These are phyloP conservation scores for Holothuria scabra DNA, from an alignment of 53 echinoderm and acorn worm genomes.

Conservation along the genomic window DNA sequence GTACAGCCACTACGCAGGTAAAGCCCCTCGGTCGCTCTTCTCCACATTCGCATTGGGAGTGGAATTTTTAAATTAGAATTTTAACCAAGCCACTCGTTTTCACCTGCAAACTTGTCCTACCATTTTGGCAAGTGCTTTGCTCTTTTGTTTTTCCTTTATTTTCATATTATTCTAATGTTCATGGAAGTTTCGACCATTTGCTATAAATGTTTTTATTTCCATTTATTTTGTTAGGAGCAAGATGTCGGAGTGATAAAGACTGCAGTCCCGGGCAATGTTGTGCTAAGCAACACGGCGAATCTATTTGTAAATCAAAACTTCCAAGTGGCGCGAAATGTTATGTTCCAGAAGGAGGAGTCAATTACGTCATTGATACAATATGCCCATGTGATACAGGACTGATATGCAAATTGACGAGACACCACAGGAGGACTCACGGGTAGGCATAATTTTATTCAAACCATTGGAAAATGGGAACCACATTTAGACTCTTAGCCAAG, in stretches of 20 bases:
- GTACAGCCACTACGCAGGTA: too few relatives aligned
- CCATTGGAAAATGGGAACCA: too few relatives aligned
- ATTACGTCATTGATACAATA: conserved; percentile 93
- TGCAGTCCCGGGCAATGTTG: conserved; percentile 83
- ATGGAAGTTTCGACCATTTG: not conserved
- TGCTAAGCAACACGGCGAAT: conserved; percentile 96
- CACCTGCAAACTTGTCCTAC: too few relatives aligned
- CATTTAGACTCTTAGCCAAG: too few relatives aligned
- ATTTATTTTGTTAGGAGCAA: conserved; percentile 70
- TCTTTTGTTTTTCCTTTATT: too few relatives aligned
- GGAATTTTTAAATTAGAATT: too few relatives aligned
- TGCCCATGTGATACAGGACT: conserved; percentile 93
- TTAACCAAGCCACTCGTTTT: too few relatives aligned
- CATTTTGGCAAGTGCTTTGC: too few relatives aligned
- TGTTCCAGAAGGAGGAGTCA: conserved; percentile 89
- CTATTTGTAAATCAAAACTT: conserved; percentile 87
- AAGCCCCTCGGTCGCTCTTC: too few relatives aligned
- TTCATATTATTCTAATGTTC: too few relatives aligned
- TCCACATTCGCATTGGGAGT: too few relatives aligned
- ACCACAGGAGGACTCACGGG: conserved; percentile 65
- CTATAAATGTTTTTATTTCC: not conserved
- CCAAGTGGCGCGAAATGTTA: conserved; percentile 84
- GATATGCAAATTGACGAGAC: conserved; percentile 69
- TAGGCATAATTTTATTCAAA: not conserved
- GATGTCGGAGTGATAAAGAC: conserved; percentile 88